Evolutionary conservation across 1,140 invertebrate genomes (phyloP).

Genomic region (Penaeus vannamei): DNA sequence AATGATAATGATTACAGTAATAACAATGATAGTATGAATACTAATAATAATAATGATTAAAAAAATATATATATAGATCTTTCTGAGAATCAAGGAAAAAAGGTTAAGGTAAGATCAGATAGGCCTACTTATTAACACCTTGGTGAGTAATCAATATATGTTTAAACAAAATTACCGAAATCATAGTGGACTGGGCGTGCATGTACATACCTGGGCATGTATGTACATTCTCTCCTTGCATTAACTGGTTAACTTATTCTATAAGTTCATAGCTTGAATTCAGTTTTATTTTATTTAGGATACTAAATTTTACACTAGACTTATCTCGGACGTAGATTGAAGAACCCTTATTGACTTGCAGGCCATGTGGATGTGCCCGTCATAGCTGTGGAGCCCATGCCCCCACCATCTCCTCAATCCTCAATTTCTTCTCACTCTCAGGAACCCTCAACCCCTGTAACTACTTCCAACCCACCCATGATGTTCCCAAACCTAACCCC

Average conservation of each 20-base stretch:
- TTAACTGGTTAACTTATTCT: background rate
- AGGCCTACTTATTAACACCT: too few species aligned
- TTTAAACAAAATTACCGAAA: too few species aligned
- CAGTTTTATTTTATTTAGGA: background rate
- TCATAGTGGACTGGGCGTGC: too few species aligned
- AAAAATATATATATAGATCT: too few species aligned
- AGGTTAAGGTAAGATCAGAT: too few species aligned
- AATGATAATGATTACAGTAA: too few species aligned
- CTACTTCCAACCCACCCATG: background rate
- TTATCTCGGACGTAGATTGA: slow-evolving; percentile 48
- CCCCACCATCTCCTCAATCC: slow-evolving; percentile 50
- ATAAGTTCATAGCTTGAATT: background rate
- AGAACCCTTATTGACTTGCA: slow-evolving; percentile 59
- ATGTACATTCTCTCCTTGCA: too few species aligned
- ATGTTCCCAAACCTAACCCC: slow-evolving; percentile 56
- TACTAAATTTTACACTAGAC: background rate
- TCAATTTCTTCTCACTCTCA: background rate
- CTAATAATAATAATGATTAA: too few species aligned
- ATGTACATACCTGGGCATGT: too few species aligned
- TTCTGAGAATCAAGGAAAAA: too few species aligned
- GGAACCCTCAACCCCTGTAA: slow-evolving; percentile 1
- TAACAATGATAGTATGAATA: too few species aligned
- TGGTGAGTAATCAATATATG: too few species aligned
- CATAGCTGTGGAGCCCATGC: slow-evolving; percentile 53
- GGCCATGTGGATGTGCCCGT: slow-evolving; percentile 56